A percentile compares a stretch with the other conserved stretches of the same genome.
Conservation (phyloP, 2,113 vertebrate genomes). For the human region DNA sequence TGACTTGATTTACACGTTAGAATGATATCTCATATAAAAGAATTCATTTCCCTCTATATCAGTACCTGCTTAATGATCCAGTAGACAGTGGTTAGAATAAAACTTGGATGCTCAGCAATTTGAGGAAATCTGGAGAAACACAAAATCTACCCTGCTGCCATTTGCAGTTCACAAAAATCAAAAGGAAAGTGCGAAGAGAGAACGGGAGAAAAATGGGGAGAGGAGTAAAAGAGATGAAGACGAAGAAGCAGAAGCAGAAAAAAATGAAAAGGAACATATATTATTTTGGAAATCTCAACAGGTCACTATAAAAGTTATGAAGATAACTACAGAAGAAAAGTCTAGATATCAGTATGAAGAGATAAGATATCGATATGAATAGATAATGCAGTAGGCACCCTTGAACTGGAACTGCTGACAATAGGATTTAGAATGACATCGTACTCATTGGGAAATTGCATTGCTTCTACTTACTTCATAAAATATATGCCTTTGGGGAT, state of each 20-base stretch:
- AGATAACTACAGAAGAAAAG: neutral
- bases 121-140: neutral
- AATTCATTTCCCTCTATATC: neutral
- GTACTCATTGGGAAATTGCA: slow-evolving; percentile 11
- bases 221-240: neutral
- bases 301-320: neutral
- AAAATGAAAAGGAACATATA: neutral
- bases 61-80: neutral
- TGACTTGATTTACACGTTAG: neutral
- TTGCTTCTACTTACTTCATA: slow-evolving; percentile 29
- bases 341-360: neutral
- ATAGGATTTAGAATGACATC: slow-evolving; percentile 37
- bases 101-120: neutral
- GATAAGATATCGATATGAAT: neutral
- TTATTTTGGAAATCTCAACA: neutral
- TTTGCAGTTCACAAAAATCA: neutral
- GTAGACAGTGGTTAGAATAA: neutral
- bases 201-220: neutral
- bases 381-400: neutral
- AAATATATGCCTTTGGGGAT: slow-evolving; percentile 43
- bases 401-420: slow-evolving; percentile 45
- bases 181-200: neutral
- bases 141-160: neutral
- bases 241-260: neutral
- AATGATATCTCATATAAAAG: neutral